Evolutionary conservation across 35 echinoderm and acorn worm species (phyloP).

Genomic region (Lytechinus pictus): DNA sequence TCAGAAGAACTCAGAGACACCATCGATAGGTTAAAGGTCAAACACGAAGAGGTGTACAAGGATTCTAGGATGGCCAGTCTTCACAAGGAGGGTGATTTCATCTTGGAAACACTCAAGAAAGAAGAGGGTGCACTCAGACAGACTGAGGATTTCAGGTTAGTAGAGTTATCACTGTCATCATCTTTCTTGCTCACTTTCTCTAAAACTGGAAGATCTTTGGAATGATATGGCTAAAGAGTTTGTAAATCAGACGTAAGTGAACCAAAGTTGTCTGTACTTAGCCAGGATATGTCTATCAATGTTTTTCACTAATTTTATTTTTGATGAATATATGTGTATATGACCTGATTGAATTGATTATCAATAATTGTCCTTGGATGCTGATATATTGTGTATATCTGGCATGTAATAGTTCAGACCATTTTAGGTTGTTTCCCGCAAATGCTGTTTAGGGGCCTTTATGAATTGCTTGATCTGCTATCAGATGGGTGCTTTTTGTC

Average conservation of each 20-base stretch:
- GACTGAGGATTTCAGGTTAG: conserved; percentile 83
- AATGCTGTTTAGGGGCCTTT: neutral
- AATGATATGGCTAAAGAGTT: too few relatives aligned
- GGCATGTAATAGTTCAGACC: too few relatives aligned
- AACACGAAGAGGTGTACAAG: conserved; percentile 69
- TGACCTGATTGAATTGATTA: too few relatives aligned
- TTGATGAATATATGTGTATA: too few relatives aligned
- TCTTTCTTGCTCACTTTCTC: neutral
- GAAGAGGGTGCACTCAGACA: conserved; percentile 66
- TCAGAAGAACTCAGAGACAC: conserved; percentile 48
- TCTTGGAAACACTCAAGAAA: conserved; percentile 60
- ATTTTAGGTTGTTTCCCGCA: too few relatives aligned
- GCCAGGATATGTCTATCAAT: too few relatives aligned
- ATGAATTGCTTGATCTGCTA: neutral
- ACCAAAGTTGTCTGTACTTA: too few relatives aligned
- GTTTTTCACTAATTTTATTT: too few relatives aligned
- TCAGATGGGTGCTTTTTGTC: neutral
- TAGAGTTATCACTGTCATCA: neutral
- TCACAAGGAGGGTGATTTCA: conserved; percentile 71
- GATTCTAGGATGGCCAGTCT: conserved; percentile 73
- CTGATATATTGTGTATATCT: too few relatives aligned
- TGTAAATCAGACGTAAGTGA: too few relatives aligned
- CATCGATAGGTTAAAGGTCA: conserved; percentile 66
- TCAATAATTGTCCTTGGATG: too few relatives aligned
- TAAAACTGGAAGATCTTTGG: too few relatives aligned